A percentile compares a stretch with the other conserved stretches of the same genome.
These are phyloP conservation scores for Eospalax fontanierii DNA, from an alignment of 2,797 vertebrate genomes.

Conservation along the genomic window DNA sequence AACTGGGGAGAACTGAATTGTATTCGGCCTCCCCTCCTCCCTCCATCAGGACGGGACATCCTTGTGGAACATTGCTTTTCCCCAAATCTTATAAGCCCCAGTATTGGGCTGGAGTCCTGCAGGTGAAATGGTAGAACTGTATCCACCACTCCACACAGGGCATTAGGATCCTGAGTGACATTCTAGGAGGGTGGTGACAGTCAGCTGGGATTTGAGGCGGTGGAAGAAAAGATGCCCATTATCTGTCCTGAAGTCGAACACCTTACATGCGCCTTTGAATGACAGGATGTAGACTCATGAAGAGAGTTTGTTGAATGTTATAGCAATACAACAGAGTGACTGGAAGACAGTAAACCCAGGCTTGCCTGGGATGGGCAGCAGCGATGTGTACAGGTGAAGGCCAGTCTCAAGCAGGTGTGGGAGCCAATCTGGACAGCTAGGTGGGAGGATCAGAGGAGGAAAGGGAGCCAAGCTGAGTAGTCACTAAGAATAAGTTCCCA, in stretches of 20 bases:
- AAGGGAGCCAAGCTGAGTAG: fast-evolving
- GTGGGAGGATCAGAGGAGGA: fast-evolving
- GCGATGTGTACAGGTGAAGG: fast-evolving
- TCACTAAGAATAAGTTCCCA: not conserved
- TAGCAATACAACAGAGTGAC: not conserved
- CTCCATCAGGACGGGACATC: fast-evolving
- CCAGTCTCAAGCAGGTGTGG: fast-evolving
- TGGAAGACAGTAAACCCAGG: not conserved
- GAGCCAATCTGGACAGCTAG: fast-evolving
- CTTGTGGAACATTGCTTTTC: not conserved
- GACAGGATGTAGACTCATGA: fast-evolving
- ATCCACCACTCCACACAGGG: fast-evolving
- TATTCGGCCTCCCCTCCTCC: fast-evolving
- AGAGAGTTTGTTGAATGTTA: not conserved
- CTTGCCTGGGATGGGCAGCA: not conserved
- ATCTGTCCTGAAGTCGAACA: fast-evolving
- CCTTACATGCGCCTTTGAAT: not conserved
- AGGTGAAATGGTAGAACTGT: fast-evolving
- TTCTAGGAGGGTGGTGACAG: not conserved
- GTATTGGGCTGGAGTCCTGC: not conserved
- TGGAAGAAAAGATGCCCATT: fast-evolving
- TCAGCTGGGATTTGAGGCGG: not conserved
- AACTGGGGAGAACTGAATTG: fast-evolving
- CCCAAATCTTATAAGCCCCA: not conserved
- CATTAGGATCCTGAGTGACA: no score